Evolutionary conservation across 2,888 invertebrate genomes (phyloP).

Genomic region (Diogma glabrata): DNA sequence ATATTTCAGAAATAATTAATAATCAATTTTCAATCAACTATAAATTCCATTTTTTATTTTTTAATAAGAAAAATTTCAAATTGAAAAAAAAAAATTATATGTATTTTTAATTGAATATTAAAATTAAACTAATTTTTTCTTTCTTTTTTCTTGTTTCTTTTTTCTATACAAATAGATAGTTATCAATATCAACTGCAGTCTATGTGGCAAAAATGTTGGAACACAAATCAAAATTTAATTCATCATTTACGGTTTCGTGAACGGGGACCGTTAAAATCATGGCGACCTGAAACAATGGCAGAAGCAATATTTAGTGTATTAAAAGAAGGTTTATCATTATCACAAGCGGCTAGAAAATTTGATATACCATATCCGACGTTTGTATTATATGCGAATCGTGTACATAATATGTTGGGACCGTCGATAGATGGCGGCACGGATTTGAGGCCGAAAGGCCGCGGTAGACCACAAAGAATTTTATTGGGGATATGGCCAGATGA

Average conservation of each 20-base stretch:
- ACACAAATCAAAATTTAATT: conserved; percentile 81
- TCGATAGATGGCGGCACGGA: conserved; percentile 85
- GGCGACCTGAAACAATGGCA: conserved; percentile 91
- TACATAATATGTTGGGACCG: conserved; percentile 88
- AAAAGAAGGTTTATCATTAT: conserved; percentile 78
- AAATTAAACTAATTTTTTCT: not conserved
- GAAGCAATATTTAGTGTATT: conserved; percentile 87
- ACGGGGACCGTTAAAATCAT: conserved; percentile 82
- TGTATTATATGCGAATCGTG: conserved; percentile 83
- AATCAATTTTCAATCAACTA: too few relatives aligned
- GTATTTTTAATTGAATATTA: not conserved
- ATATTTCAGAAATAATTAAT: too few relatives aligned
- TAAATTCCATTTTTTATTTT: too few relatives aligned
- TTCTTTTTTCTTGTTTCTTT: not conserved
- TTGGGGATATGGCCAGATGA: conserved; percentile 90
- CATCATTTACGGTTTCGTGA: conserved; percentile 86
- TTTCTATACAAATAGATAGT: conserved; percentile 76
- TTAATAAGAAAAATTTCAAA: too few relatives aligned
- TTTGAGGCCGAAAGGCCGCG: conserved; percentile 81
- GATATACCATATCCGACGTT: conserved; percentile 93
- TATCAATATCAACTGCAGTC: conserved; percentile 91
- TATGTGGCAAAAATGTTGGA: conserved; percentile 95
- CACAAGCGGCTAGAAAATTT: conserved; percentile 85
- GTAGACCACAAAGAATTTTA: conserved; percentile 80
- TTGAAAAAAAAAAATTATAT: too few relatives aligned